These are phyloP conservation scores for Neotoma lepida DNA, from an alignment of 2,113 vertebrate genomes.

Conservation along the genomic window DNA sequence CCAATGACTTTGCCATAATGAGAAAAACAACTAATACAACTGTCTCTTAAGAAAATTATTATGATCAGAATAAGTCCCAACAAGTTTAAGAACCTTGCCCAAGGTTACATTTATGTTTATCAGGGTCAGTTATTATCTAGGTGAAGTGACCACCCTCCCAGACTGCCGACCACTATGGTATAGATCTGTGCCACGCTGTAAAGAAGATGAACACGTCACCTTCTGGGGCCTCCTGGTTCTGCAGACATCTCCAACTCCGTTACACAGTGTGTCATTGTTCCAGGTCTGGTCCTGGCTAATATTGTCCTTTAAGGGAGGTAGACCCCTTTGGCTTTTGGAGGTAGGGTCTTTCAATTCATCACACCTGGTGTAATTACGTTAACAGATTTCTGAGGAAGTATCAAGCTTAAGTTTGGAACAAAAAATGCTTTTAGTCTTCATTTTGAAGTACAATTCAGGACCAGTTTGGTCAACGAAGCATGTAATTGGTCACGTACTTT, in stretches of 20 bases:
- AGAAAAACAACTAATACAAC: neutral
- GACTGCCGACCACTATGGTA: fast-evolving
- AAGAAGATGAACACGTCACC: fast-evolving
- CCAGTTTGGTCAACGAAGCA: neutral
- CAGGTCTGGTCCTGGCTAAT: neutral
- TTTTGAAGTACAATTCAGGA: neutral
- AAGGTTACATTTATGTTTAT: neutral
- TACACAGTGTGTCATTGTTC: fast-evolving
- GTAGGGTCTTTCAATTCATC: neutral
- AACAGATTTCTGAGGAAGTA: neutral
- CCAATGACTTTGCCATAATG: too few relatives aligned
- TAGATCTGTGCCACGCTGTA: fast-evolving
- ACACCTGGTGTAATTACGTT: neutral
- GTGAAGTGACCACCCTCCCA: neutral
- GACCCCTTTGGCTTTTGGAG: neutral
- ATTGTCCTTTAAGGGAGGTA: neutral
- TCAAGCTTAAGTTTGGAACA: neutral
- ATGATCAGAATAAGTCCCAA: neutral
- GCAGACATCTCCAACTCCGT: neutral
- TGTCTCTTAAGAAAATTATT: neutral
- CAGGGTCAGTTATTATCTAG: too few relatives aligned
- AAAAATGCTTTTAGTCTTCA: neutral
- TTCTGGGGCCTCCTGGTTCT: too few relatives aligned
- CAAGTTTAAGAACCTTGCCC: neutral
- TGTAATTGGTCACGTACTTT: neutral